Percentiles rank a stretch among this genome's conserved stretches.
These are phyloP conservation scores for Platorchestia sp. DNA, from an alignment of 1,140 invertebrate species.

Conservation along the genomic window DNA sequence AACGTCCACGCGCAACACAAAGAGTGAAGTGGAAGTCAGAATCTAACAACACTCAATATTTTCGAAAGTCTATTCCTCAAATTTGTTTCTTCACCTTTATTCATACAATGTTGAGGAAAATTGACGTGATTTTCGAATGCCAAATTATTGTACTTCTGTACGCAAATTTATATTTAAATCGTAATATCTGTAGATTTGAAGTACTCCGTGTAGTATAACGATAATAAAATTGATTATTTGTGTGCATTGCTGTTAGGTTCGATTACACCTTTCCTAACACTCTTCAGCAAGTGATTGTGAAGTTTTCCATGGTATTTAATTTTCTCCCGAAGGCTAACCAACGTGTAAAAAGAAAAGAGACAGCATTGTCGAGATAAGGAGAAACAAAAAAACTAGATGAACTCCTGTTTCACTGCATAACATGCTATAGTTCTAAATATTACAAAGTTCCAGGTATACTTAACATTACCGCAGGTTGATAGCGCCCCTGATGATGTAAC, in stretches of 20 bases:
- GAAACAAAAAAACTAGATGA: not conserved
- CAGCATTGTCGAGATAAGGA: not conserved
- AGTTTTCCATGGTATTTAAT: not conserved
- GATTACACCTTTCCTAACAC: not conserved
- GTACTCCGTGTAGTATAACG: not conserved
- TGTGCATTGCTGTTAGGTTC: not conserved
- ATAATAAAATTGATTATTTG: not conserved
- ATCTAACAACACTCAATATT: not conserved
- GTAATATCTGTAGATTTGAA: not conserved
- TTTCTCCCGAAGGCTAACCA: not conserved
- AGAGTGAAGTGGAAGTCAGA: not conserved
- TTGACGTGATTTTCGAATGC: not conserved
- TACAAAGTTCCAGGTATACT: not conserved
- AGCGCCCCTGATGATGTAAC: not conserved
- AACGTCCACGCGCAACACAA: not conserved
- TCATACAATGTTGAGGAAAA: not conserved
- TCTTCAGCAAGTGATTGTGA: not conserved
- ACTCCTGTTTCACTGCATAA: not conserved
- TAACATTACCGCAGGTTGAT: not conserved
- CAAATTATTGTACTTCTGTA: not conserved
- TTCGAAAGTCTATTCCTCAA: not conserved
- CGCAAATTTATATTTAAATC: not conserved
- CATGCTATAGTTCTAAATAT: not conserved
- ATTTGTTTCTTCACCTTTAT: not conserved
- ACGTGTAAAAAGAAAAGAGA: not conserved